phyloP scores from a whole-genome alignment of 1,140 invertebrate species.

The Maconellicoccus hirsutus region DNA sequence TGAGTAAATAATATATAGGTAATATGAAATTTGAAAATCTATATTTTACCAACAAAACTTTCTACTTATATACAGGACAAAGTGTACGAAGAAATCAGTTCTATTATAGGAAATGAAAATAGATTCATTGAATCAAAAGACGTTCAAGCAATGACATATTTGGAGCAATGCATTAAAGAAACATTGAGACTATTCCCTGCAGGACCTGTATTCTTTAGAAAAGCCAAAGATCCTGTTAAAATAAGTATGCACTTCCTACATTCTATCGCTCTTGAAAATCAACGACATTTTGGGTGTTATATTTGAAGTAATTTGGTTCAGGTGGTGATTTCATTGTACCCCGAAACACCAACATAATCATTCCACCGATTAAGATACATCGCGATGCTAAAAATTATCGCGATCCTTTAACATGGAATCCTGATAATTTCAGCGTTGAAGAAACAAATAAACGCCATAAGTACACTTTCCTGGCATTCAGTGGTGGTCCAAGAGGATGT shows the following conservation, averaged over 20 bases:
- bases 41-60: background rate
- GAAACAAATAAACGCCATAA: constrained; percentile 63
- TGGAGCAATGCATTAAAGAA: constrained; percentile 49
- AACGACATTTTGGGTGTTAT: no score
- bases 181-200: constrained; percentile 44
- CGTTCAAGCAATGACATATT: constrained; percentile 42
- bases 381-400: constrained; percentile 14
- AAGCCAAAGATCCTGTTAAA: constrained; percentile 38
- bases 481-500: constrained; percentile 72
- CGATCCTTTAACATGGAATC: constrained; percentile 74
- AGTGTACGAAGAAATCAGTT: constrained; percentile 29
- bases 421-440: constrained; percentile 83
- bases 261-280: no score
- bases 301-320: no score
- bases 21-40: background rate
- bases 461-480: constrained; percentile 49
- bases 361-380: constrained; percentile 41
- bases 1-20: constrained; percentile 24
- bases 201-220: constrained; percentile 44
- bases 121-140: constrained; percentile 41
- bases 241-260: constrained; percentile 28
- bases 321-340: constrained; percentile 35
- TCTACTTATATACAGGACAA: constrained; percentile 23
- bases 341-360: constrained; percentile 51
- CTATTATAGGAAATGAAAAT: constrained; percentile 36